Conservation (phyloP, 2,888 invertebrate species). For the Smittia sp. region DNA sequence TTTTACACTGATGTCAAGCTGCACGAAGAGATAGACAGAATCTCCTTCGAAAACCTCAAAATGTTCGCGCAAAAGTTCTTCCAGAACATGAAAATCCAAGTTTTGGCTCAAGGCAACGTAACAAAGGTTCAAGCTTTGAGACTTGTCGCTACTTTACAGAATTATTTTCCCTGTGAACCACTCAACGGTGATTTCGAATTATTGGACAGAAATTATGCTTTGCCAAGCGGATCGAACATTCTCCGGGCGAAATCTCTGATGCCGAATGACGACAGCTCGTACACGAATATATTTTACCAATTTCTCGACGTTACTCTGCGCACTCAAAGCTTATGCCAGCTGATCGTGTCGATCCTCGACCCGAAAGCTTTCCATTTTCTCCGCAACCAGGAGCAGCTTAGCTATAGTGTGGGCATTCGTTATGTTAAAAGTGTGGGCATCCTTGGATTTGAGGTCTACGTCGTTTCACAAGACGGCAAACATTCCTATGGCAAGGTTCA, state of each 20-base stretch:
- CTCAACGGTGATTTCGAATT: conserved; percentile 46
- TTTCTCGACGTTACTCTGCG: conserved; percentile 62
- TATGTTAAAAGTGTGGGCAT: background rate
- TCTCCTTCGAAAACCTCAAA: conserved; percentile 62
- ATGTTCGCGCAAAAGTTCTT: conserved; percentile 61
- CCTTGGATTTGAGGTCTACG: background rate
- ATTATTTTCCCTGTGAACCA: conserved; percentile 57
- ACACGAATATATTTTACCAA: conserved; percentile 85
- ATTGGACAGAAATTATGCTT: conserved; percentile 61
- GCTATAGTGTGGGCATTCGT: background rate
- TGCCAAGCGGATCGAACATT: conserved; percentile 66
- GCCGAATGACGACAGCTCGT: conserved; percentile 71
- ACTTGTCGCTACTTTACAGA: conserved; percentile 59
- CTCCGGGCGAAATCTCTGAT: conserved; percentile 70
- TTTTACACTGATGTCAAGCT: conserved; percentile 57
- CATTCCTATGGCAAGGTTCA: background rate
- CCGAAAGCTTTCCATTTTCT: conserved; percentile 84
- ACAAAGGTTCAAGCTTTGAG: conserved; percentile 61
- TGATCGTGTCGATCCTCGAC: conserved; percentile 79
- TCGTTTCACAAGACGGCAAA: conserved; percentile 30
- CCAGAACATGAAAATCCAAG: conserved; percentile 65
- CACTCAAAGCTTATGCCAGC: conserved; percentile 66
- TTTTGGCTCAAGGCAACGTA: conserved; percentile 78
- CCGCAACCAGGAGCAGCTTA: conserved; percentile 81
- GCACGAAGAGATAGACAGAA: conserved; percentile 57